Base-by-base conservation (phyloP, 2,797 vertebrate species). In the Tarsius wallacei region DNA sequence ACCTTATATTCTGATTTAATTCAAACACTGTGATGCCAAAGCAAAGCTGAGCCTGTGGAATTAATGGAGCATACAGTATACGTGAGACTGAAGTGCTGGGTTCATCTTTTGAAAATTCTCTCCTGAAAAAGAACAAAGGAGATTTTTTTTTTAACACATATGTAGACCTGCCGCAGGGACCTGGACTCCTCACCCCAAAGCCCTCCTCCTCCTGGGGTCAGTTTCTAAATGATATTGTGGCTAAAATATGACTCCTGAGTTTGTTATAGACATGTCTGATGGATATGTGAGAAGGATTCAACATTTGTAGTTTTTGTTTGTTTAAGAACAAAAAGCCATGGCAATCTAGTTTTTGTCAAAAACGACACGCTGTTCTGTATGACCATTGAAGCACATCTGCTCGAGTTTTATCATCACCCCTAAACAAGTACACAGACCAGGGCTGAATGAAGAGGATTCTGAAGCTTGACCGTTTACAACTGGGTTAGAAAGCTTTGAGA, bases 1-100 rank as follows among this genome's bases (percentile, higher is more conserved):
- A 90, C 81, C 63, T 97, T 90, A 83, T 81, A 97, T 95, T 98
- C 95, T 97, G 81, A 97, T 96, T 97, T 98, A 97, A 98, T 97
- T 77, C 89, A 55, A 97, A 83, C 61, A 91, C 59, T 87, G 55
- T 73, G 59, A 96, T 97, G 61, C 81, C 94, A 87, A 96, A 98
- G 86, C 33, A 97, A 96, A 97, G 78, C 66, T 64, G 74, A 95
- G 96, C 2, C 10, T 57, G 84, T 68, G 71, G 94, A 96, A 96
- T 96, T 93, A 97, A 95, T 12, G 31, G 24, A 90, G 61, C 63
- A 31, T 26, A 95, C 17, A 70, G 16, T 84, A 24, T n/a, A 49
- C 7, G 51, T 0, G 2, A 97, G 49, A 77, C 85, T 10, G 36
- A 95, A 90, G 19, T 85, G 73, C 78, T 86, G 33, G 16, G 81